These are phyloP conservation scores for Drosophila leonis DNA, from an alignment of 2,888 invertebrate species.

Conservation along the genomic window DNA sequence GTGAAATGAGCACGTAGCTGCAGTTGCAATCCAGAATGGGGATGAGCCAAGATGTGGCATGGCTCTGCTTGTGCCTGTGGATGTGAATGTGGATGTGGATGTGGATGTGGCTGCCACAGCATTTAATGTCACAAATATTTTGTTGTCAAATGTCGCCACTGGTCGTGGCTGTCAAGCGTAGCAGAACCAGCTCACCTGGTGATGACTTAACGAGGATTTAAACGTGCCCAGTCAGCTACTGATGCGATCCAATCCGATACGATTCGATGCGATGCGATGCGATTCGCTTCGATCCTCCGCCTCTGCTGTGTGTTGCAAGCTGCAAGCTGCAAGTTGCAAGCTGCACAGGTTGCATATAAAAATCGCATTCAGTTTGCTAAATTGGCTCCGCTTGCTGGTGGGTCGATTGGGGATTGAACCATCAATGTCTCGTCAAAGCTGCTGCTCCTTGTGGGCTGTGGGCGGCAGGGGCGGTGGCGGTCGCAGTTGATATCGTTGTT, in stretches of 20 bases:
- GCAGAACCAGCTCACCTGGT: constrained; percentile 55
- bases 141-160: constrained; percentile 76
- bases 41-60: constrained; percentile 15
- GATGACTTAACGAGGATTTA: constrained; percentile 77
- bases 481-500: constrained; percentile 2
- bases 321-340: not conserved
- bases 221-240: constrained; percentile 36
- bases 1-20: constrained; percentile 74
- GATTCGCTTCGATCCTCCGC: not conserved
- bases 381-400: constrained; percentile 72
- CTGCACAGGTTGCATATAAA: constrained; percentile 62
- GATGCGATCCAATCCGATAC: constrained; percentile 6
- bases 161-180: constrained; percentile 49
- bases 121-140: constrained; percentile 80
- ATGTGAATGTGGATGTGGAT: constrained; percentile 3
- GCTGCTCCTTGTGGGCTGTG: constrained; percentile 37
- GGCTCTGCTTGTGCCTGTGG: constrained; percentile 3
- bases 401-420: constrained; percentile 78
- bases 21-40: constrained; percentile 16
- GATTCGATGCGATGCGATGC: not conserved
- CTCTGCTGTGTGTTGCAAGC: constrained; percentile 11
- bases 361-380: constrained; percentile 75
- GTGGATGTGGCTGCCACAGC: constrained; percentile 34
- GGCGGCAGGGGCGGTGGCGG: not conserved
- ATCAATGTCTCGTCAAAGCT: constrained; percentile 78